Base-by-base conservation (phyloP, 2,888 invertebrate genomes). In the Nomada fabriciana region DNA sequence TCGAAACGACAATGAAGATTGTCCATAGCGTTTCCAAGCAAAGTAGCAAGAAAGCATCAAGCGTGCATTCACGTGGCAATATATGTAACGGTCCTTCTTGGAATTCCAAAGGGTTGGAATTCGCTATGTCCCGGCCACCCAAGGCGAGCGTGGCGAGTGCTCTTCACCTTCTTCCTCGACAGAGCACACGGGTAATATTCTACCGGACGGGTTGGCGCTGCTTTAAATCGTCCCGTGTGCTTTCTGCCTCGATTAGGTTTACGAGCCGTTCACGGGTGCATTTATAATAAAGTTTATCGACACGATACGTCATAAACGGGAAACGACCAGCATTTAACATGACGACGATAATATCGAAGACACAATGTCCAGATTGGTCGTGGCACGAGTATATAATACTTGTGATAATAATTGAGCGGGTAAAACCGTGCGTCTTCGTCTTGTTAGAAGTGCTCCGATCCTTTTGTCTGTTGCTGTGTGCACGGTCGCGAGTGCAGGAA, bases 41-140 rank as follows among this genome's bases (percentile, higher is more conserved):
- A 65, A 80, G 65, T 71, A 60, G 67, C 79, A 47, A 60, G 79
- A 60, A 70, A 53, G 57, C 61, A 50, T 65, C 67, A 18, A 53
- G 25, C 50, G 67, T 52, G 47, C 57, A 23, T 69, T 74, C 67
- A 61, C 55, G 78, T 23, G 61, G 75, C 78, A 25, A 79, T 79
- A 76, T 80, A 80, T 83, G 85, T 87, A 87, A 87, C 81, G 87
- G 77, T 76, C 88, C 69, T 88, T 86, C 88, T 82, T 59, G 86
- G 88, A 88, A 88, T 83, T 86, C 86, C 79, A 79, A 77, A 77
- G 87, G 88, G 82, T 89, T 89, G 90, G 92, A 91, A 92, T 92
- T 91, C 86, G 89, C 84, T 87, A 83, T 84, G 88, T 84, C 84
- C 88, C 89, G 92, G 83, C 92, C 92, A 92, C 92, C 92, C 92